These are phyloP conservation scores for Drosophila parabipectinata DNA, from an alignment of 1,140 invertebrate genomes.

Conservation along the genomic window DNA sequence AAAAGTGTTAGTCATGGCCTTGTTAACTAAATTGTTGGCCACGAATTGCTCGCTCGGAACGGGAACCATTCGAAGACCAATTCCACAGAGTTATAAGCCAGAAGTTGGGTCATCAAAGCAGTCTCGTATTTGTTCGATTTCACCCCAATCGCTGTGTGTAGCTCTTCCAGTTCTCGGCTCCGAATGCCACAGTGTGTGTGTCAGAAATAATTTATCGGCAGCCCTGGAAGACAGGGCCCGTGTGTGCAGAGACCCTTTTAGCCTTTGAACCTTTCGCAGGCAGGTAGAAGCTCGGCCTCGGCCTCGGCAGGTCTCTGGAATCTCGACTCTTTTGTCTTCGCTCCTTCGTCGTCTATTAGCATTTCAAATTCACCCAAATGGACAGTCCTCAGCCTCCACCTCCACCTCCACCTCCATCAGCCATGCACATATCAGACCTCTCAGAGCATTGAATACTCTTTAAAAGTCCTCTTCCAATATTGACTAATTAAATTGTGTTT, in stretches of 20 bases:
- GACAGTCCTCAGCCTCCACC: conserved; percentile 10
- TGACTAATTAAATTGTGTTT: background rate
- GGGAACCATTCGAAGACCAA: background rate
- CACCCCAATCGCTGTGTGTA: conserved; percentile 9
- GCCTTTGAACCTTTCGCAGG: conserved; percentile 74
- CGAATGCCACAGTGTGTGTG: conserved; percentile 26
- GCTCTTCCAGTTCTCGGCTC: conserved; percentile 1
- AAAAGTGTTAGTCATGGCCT: conserved; percentile 82
- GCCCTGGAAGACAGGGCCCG: conserved; percentile 26
- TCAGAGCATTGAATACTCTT: no score
- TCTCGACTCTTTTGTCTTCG: conserved; percentile 30
- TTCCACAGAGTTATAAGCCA: background rate
- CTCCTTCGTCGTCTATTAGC: conserved; percentile 61
- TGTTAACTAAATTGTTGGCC: conserved; percentile 82
- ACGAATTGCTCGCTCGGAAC: conserved; percentile 53
- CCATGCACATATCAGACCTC: no score
- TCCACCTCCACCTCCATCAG: no score
- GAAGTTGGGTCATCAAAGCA: background rate
- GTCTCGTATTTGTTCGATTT: conserved; percentile 31
- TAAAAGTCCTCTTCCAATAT: background rate
- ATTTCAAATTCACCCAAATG: conserved; percentile 64
- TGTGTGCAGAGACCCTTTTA: conserved; percentile 61
- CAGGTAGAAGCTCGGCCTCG: conserved; percentile 49
- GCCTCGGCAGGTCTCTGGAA: background rate
- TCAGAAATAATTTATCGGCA: conserved; percentile 30